Evolutionary conservation across 2,113 vertebrate genomes (phyloP).

Genomic region (Eulacestoma nigropectus): DNA sequence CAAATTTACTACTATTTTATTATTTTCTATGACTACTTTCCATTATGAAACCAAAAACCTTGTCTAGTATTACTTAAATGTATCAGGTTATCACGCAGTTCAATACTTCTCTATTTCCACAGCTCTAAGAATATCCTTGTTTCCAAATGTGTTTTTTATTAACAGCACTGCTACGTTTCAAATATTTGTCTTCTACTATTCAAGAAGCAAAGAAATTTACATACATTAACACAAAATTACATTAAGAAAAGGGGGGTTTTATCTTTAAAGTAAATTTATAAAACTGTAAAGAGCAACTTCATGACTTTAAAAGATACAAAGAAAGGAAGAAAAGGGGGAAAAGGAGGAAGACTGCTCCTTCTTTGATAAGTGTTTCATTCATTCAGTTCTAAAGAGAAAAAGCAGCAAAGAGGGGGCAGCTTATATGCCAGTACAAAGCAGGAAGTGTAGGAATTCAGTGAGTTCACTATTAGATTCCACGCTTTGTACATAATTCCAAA

Average conservation of each 20-base stretch:
- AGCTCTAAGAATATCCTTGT: background rate
- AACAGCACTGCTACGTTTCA: background rate
- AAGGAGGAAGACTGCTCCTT: slow-evolving; percentile 18
- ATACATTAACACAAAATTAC: background rate
- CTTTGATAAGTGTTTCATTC: slow-evolving; percentile 43
- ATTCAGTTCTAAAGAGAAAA: background rate
- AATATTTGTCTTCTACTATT: background rate
- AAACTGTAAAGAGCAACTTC: slow-evolving; percentile 68
- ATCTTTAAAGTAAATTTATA: slow-evolving; percentile 71
- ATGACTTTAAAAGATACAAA: slow-evolving; percentile 48
- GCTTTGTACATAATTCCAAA: slow-evolving; percentile 11
- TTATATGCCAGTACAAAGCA: background rate
- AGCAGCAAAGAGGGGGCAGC: background rate
- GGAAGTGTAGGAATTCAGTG: background rate
- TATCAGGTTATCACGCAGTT: background rate
- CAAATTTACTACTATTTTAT: background rate
- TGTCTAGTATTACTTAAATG: background rate
- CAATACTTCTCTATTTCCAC: background rate
- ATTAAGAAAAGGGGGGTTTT: slow-evolving; percentile 5
- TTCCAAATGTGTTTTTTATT: background rate
- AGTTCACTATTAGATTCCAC: slow-evolving; percentile 3
- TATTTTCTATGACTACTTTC: background rate
- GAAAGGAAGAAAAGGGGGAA: background rate
- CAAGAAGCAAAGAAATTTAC: background rate
- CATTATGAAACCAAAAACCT: background rate